Conservation (phyloP, 2,888 invertebrate species). For the Panzeria rudis region DNA sequence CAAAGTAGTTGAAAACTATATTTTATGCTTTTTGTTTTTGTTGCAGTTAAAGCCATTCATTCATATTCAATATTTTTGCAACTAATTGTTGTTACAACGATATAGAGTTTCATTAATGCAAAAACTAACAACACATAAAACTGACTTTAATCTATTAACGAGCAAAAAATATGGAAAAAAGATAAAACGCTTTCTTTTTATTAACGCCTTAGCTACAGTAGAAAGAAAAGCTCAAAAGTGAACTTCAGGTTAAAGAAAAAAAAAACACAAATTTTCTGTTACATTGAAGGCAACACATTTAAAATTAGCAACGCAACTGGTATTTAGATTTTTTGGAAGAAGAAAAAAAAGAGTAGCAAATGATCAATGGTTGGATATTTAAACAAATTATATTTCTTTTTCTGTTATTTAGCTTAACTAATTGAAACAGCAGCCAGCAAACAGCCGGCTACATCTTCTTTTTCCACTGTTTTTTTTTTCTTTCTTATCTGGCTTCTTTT, state of each 20-base stretch:
- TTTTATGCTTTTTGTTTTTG: slow-evolving; percentile 12
- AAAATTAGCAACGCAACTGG: slow-evolving; percentile 56
- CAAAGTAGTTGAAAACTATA: slow-evolving; percentile 24
- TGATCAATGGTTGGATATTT: slow-evolving; percentile 60
- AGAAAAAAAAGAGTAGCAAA: slow-evolving; percentile 20
- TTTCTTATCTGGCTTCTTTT: slow-evolving; percentile 5
- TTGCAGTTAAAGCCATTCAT: slow-evolving; percentile 38
- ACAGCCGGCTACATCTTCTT: slow-evolving; percentile 10
- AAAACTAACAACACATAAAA: slow-evolving; percentile 47
- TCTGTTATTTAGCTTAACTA: slow-evolving; percentile 23
- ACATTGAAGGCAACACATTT: slow-evolving; percentile 32
- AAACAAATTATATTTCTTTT: slow-evolving; percentile 33
- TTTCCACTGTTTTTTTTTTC: slow-evolving; percentile 28
- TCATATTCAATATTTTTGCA: slow-evolving; percentile 59
- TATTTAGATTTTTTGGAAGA: slow-evolving; percentile 39
- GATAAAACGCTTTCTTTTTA: slow-evolving; percentile 66
- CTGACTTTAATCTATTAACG: slow-evolving; percentile 48
- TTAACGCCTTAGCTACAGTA: slow-evolving; percentile 30
- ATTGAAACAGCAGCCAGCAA: slow-evolving; percentile 45
- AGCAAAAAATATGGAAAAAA: slow-evolving; percentile 29
- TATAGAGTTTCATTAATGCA: slow-evolving; percentile 46
- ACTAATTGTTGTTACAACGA: slow-evolving; percentile 63
- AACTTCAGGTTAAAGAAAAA: slow-evolving; percentile 54
- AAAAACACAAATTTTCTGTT: slow-evolving; percentile 18
- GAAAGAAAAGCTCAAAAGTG: slow-evolving; percentile 40